phyloP scores from a whole-genome alignment of 2,113 vertebrate genomes.

The Gila orcuttii region DNA sequence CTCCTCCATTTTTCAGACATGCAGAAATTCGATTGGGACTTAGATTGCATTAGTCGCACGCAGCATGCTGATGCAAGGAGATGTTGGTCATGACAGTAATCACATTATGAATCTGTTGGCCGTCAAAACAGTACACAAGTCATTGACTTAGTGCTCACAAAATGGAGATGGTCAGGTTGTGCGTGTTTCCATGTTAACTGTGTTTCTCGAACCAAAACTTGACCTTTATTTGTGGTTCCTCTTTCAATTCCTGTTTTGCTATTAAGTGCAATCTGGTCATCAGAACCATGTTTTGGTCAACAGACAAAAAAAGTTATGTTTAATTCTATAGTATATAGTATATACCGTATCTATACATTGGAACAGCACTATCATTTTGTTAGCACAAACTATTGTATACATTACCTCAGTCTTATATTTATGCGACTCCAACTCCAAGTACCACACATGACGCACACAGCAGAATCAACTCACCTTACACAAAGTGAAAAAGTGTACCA shows the following conservation, averaged over 20 bases:
- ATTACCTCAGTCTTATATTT: no score
- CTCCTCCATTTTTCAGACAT: background rate
- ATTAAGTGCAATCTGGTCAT: background rate
- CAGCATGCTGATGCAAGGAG: conserved; percentile 35
- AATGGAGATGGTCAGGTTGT: conserved; percentile 4
- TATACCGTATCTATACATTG: no score
- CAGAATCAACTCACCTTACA: background rate
- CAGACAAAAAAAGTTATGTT: no score
- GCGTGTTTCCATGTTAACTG: background rate
- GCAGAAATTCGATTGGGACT: conserved; percentile 41
- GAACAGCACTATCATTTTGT: no score
- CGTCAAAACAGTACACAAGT: conserved; percentile 18
- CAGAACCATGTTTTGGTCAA: background rate
- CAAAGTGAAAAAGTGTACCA: background rate
- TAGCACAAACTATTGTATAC: no score
- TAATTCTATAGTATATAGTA: background rate
- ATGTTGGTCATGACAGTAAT: conserved; percentile 46
- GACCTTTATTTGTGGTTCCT: conserved; percentile 9
- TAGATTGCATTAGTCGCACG: conserved; percentile 41
- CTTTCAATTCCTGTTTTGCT: conserved; percentile 21
- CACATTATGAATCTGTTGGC: conserved; percentile 36
- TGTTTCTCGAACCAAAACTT: background rate
- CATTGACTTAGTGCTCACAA: background rate
- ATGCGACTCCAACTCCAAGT: no score
- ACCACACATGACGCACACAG: no score